A percentile compares a stretch with the other conserved stretches of the same genome.
Evolutionary conservation across 1,140 invertebrate genomes (phyloP).

Genomic region (Hestina assimilis): DNA sequence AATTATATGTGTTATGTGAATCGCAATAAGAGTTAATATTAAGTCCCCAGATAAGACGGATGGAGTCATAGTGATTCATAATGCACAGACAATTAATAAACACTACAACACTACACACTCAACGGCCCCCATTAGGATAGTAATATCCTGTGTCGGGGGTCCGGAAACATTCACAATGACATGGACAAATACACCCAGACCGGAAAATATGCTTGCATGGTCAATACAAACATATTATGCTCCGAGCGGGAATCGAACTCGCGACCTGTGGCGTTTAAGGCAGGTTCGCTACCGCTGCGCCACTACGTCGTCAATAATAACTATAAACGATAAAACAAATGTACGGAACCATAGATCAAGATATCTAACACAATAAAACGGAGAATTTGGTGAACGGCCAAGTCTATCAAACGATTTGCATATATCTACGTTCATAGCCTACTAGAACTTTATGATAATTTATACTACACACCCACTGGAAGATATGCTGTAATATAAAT

Average conservation of each 20-base stretch:
- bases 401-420: constrained; percentile 25
- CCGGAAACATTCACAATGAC: too few species aligned
- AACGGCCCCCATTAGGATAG: too few species aligned
- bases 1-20: too few species aligned
- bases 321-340: not conserved
- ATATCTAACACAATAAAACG: not conserved
- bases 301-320: not conserved
- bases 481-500: not conserved
- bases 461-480: not conserved
- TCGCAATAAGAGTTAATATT: too few species aligned
- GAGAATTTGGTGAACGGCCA: constrained; percentile 11
- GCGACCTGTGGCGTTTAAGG: not conserved
- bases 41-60: too few species aligned
- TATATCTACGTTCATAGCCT: constrained; percentile 9
- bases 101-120: too few species aligned
- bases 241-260: not conserved
- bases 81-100: too few species aligned
- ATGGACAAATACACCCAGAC: too few species aligned
- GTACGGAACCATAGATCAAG: not conserved
- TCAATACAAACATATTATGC: too few species aligned
- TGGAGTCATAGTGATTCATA: too few species aligned
- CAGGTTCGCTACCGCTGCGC: not conserved
- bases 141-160: too few species aligned
- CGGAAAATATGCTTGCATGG: too few species aligned
- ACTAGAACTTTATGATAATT: constrained; percentile 15